phyloP scores from a whole-genome alignment of 2,113 vertebrate genomes.

The Leptosomus discolor region DNA sequence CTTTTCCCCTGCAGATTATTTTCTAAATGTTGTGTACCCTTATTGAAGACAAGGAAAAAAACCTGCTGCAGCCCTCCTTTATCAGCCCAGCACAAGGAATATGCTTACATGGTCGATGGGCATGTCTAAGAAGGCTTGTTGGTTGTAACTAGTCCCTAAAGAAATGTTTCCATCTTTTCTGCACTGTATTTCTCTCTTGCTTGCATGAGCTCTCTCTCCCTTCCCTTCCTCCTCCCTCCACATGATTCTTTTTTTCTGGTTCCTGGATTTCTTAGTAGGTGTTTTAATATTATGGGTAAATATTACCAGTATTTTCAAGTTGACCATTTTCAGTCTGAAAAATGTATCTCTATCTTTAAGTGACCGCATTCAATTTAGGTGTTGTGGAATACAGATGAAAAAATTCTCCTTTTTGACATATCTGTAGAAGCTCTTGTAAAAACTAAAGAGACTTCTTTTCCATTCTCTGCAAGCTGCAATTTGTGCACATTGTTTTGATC shows the following conservation, averaged over 20 bases:
- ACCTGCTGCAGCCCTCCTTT: constrained; percentile 52
- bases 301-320: neutral
- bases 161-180: constrained; percentile 58
- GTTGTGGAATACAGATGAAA: neutral
- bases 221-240: neutral
- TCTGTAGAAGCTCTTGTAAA: neutral
- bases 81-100: constrained; percentile 70
- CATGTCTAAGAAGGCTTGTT: constrained; percentile 72
- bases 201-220: neutral
- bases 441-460: neutral
- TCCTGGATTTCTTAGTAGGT: neutral
- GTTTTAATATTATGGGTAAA: neutral
- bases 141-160: constrained; percentile 65
- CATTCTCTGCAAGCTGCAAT: neutral
- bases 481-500: neutral
- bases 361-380: neutral
- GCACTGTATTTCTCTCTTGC: neutral
- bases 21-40: constrained; percentile 55
- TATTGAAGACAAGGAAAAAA: constrained; percentile 48
- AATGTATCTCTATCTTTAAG: neutral
- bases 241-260: neutral
- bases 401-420: neutral
- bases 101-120: constrained; percentile 70
- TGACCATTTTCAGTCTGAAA: neutral
- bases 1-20: constrained; percentile 61